Conservation (phyloP, 2,113 vertebrate genomes). For the Trichechus manatus region DNA sequence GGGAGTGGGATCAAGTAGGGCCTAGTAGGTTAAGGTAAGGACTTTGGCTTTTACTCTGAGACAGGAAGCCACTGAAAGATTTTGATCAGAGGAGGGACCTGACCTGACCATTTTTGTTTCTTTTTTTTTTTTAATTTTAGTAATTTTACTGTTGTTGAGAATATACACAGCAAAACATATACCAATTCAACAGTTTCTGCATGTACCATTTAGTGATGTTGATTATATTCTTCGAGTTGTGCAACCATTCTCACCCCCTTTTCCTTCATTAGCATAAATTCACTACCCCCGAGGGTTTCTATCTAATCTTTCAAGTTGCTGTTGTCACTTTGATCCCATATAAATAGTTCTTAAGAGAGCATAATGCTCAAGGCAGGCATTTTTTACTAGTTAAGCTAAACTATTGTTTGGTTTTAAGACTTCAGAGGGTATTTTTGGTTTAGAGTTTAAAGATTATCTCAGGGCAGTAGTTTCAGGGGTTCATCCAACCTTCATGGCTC, state of each 20-base stretch:
- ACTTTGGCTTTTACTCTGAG: constrained; percentile 20
- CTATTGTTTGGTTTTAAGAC: no score
- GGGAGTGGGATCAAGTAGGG: not conserved
- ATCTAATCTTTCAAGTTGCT: not conserved
- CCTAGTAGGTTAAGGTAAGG: not conserved
- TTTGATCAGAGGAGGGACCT: constrained; percentile 37
- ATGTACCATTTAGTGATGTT: no score
- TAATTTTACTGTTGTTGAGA: not conserved
- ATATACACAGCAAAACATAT: not conserved
- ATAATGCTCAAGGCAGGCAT: no score
- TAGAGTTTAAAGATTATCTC: no score
- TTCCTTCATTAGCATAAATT: not conserved
- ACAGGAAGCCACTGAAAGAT: not conserved
- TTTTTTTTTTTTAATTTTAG: not conserved
- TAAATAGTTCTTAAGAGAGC: not conserved
- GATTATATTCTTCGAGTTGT: not conserved
- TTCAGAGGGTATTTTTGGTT: no score
- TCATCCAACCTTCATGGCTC: no score
- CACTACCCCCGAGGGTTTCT: no score
- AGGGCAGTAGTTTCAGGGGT: no score
- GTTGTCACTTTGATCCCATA: not conserved
- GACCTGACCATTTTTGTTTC: not conserved
- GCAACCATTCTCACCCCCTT: not conserved
- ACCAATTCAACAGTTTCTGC: no score
- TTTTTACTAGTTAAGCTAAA: no score